Conservation (phyloP, 2,797 vertebrate genomes). For the Rhodeus uyekii region DNA sequence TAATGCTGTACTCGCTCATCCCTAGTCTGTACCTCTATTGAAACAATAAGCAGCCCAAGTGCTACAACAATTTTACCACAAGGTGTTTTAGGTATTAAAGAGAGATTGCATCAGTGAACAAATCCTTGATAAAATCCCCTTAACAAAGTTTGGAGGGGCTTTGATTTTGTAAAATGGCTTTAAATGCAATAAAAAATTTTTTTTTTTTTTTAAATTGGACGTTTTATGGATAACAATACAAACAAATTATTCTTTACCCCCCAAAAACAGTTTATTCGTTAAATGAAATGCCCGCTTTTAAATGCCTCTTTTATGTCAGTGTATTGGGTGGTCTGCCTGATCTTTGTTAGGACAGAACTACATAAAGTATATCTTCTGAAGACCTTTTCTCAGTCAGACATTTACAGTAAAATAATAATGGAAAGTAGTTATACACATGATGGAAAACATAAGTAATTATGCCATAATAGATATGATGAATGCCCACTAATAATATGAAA, state of each 20-base stretch:
- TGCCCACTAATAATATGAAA: constrained; percentile 25
- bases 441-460: constrained; percentile 1
- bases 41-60: neutral
- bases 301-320: neutral
- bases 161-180: neutral
- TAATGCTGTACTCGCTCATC: too few species aligned
- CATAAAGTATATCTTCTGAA: neutral
- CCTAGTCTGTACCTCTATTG: neutral
- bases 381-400: neutral
- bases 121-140: neutral
- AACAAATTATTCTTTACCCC: neutral
- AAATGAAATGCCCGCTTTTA: too few species aligned
- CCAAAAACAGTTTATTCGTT: neutral
- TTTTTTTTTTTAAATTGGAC: too few species aligned
- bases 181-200: neutral
- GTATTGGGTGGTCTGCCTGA: constrained; percentile 13
- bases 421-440: constrained; percentile 3
- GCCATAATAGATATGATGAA: constrained; percentile 8
- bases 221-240: neutral
- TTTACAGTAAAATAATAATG: constrained; percentile 18
- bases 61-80: neutral
- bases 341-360: neutral
- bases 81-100: neutral
- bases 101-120: neutral
- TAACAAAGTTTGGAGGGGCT: neutral